Conservation (phyloP, 2,888 invertebrate genomes). For the Stenichneumon culpator region DNA sequence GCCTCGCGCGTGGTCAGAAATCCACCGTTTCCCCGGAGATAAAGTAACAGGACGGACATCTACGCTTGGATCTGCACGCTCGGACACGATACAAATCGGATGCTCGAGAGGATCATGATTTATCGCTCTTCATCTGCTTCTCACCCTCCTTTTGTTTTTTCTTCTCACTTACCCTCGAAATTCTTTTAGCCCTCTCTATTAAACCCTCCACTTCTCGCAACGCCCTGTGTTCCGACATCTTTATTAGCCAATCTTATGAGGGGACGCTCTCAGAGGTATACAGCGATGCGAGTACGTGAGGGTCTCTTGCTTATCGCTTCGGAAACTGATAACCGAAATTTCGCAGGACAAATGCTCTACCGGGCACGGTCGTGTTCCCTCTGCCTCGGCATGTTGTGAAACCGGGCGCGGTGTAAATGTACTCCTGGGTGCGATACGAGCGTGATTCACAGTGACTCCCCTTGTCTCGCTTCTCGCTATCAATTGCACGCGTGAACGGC, state of each 20-base stretch:
- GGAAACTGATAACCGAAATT: not conserved
- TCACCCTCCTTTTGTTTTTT: constrained; percentile 9
- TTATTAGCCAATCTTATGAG: constrained; percentile 36
- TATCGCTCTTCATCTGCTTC: constrained; percentile 48
- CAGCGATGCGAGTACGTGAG: constrained; percentile 36
- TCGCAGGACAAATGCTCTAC: not conserved
- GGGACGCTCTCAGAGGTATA: constrained; percentile 32
- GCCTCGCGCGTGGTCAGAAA: constrained; percentile 1
- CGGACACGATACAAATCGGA: constrained; percentile 43
- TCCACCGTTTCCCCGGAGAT: constrained; percentile 46
- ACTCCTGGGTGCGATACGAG: constrained; percentile 12
- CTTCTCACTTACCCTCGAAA: constrained; percentile 3
- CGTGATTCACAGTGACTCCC: not conserved
- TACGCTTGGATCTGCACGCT: constrained; percentile 8
- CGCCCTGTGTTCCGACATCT: constrained; percentile 13
- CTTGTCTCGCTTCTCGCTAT: not conserved
- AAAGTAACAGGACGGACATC: constrained; percentile 53
- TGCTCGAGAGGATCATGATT: constrained; percentile 49
- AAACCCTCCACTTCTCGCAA: not conserved
- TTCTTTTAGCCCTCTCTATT: not conserved
- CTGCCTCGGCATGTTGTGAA: not conserved
- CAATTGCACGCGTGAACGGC: not conserved
- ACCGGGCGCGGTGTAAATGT: constrained; percentile 3
- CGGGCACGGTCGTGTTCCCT: not conserved
- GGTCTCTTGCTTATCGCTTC: constrained; percentile 12